Evolutionary conservation across 1,140 invertebrate genomes (phyloP), one percentile per base, ranked within the genome.

Genomic region (Conus betulinus): DNA sequence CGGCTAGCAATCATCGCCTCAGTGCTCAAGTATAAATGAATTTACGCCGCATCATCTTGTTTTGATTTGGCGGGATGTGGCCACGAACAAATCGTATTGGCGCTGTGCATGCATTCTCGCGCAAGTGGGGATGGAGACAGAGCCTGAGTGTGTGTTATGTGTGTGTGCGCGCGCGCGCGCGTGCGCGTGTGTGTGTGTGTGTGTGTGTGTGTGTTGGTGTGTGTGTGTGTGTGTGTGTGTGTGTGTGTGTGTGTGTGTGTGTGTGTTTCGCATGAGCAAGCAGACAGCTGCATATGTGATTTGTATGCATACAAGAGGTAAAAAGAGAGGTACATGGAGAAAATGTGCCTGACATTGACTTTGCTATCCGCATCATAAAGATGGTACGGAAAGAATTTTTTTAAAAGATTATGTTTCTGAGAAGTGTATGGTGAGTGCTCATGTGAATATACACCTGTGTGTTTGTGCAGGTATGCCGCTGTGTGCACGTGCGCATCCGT

Each of bases 121-220:
- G 39, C 17, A 27, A 39, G 76, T 51, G 76, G 27, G 76, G 1
- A 27, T 79, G 17, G 25, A 1, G 76, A 52, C 3, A 11, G 76
- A 39, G 39, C 39, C 39, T 13, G 17, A 39, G 39, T 52, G 76
- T 79, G 71, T 74, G n/a, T 8, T 74, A 23, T 74, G 71, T 74
- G 71, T 74, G 71, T 63, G 11, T 63, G 60, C 4, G 60, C 4
- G 11, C 4, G 60, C 17, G 60, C 4, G 60, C 4, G 60, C 17
- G 25, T 79, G 76, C 6, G 39, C 51, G 76, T 51, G 39, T 79
- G 25, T 79, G 76, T 79, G 39, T 51, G 25, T 79, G 76, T 51
- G 76, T 51, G 76, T 79, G 76, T 51, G 10, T 79, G 76, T 51
- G 17, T 79, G 76, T 79, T 63, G 60, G 39, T 79, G 76, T 51